Evolutionary conservation across 1,140 invertebrate genomes (phyloP).

Genomic region (Drosophila miranda): DNA sequence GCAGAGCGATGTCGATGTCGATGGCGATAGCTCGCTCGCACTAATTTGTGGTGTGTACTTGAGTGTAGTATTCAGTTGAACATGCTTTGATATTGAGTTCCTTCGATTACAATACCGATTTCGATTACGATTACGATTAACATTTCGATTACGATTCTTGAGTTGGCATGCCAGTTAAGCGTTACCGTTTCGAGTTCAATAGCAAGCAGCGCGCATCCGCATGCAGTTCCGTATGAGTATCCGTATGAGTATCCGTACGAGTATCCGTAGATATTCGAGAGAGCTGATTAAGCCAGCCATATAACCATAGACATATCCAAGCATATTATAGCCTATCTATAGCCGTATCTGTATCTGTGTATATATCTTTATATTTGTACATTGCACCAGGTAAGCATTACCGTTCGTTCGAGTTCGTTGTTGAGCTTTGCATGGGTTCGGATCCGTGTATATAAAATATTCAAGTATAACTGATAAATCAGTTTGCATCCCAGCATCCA

Average conservation of each 20-base stretch:
- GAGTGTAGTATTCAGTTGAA: conserved; percentile 46
- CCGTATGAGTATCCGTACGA: conserved; percentile 22
- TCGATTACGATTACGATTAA: conserved; percentile 12
- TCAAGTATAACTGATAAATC: conserved; percentile 6
- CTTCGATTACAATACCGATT: conserved; percentile 17
- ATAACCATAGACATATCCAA: neutral
- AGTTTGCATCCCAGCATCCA: conserved; percentile 36
- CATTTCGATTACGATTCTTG: conserved; percentile 21
- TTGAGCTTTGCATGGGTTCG: conserved; percentile 19
- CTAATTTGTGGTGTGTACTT: conserved; percentile 68
- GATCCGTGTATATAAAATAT: no score
- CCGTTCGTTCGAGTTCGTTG: conserved; percentile 26
- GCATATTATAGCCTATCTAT: neutral
- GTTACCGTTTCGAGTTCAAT: conserved; percentile 44
- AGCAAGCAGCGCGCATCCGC: conserved; percentile 74
- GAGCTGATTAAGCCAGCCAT: no score
- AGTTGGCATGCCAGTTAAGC: conserved; percentile 35
- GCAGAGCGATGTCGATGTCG: conserved; percentile 15
- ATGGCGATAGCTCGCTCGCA: conserved; percentile 48
- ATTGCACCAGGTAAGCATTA: conserved; percentile 48
- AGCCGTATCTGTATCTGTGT: conserved; percentile 6
- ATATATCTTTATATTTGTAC: conserved; percentile 33
- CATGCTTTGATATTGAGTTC: conserved; percentile 32
- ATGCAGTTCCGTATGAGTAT: conserved; percentile 51
- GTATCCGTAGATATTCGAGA: conserved; percentile 12